phyloP scores from a whole-genome alignment of 2,797 vertebrate species.

The Pangasius macronema region DNA sequence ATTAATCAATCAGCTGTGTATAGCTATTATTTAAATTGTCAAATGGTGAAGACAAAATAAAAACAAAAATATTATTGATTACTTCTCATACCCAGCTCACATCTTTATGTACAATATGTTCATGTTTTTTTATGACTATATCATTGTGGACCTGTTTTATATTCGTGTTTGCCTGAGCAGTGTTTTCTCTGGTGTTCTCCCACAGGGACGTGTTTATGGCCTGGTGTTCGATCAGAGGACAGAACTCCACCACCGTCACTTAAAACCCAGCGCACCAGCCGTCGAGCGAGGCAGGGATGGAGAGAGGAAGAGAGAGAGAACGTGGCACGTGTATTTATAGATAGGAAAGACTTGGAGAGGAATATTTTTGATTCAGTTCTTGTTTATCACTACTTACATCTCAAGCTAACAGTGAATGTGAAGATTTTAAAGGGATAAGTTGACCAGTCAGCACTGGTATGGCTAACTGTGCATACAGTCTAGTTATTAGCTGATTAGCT shows the following conservation, averaged over 20 bases:
- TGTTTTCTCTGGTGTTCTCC: slow-evolving; percentile 7
- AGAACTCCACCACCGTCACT: slow-evolving; percentile 82
- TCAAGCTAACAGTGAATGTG: neutral
- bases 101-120: neutral
- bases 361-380: neutral
- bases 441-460: neutral
- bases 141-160: neutral
- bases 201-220: slow-evolving; percentile 88
- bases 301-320: neutral
- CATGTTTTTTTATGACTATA: neutral
- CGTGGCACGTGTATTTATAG: neutral
- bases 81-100: neutral
- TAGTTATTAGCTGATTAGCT: neutral
- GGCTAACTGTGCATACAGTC: neutral
- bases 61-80: neutral
- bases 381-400: neutral
- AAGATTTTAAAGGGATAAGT: slow-evolving; percentile 13
- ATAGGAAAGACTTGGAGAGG: neutral
- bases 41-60: neutral
- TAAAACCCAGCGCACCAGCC: slow-evolving; percentile 54
- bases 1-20: too few species aligned
- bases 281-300: neutral
- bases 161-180: neutral
- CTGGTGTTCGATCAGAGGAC: slow-evolving; percentile 85
- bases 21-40: neutral